Conservation (phyloP, 2,113 vertebrate species). For the Stegostoma tigrinum region DNA sequence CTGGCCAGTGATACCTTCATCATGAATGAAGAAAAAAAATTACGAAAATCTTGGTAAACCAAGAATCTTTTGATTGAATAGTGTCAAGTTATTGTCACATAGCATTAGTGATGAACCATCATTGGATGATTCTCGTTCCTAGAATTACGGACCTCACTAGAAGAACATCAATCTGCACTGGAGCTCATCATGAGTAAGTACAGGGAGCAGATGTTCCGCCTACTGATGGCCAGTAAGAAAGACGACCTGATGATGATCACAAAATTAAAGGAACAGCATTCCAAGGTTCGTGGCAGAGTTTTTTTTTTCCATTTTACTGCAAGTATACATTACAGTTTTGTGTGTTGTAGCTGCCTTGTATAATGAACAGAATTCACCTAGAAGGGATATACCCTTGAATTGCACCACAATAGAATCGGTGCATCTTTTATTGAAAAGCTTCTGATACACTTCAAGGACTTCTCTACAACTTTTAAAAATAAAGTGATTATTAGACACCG, state of each 20-base stretch:
- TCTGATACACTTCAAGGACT: not conserved
- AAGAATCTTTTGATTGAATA: not conserved
- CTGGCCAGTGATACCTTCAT: no score
- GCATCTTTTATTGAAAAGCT: not conserved
- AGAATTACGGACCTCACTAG: slow-evolving; percentile 85
- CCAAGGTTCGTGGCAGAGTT: slow-evolving; percentile 61
- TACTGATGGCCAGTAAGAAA: slow-evolving; percentile 88
- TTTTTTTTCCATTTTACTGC: not conserved
- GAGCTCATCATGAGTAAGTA: slow-evolving; percentile 98
- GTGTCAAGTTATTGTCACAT: no score
- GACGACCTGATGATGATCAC: slow-evolving; percentile 79
- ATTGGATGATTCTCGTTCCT: slow-evolving; percentile 17
- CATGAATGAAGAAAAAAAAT: no score
- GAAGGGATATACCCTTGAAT: not conserved
- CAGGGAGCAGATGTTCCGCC: slow-evolving; percentile 87
- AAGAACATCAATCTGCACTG: slow-evolving; percentile 94
- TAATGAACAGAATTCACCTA: not conserved
- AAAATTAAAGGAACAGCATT: slow-evolving; percentile 91
- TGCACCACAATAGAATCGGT: not conserved
- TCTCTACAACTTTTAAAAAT: not conserved
- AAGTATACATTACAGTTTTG: not conserved
- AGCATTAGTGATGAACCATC: not conserved
- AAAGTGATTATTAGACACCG: not conserved
- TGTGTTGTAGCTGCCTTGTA: not conserved
- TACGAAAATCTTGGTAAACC: no score